A percentile compares a stretch with the other conserved stretches of the same genome.
Evolutionary conservation across 2,888 invertebrate species (phyloP).

Genomic region (Leptinotarsa juncta): DNA sequence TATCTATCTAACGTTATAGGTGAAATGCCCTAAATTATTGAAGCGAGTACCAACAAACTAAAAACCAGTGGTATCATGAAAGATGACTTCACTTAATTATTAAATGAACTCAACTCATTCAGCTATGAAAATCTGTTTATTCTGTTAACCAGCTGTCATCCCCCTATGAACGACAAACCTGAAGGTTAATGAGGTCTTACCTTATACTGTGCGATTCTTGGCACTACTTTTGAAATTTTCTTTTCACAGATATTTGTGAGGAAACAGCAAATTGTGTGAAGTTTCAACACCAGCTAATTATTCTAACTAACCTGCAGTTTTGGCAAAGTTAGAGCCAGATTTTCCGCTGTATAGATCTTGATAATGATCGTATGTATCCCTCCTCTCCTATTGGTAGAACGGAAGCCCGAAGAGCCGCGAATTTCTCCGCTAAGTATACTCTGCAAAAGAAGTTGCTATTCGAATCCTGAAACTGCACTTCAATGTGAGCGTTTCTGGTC

Average conservation of each 20-base stretch:
- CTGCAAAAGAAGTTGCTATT: slow-evolving; percentile 88
- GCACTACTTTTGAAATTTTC: too few species aligned
- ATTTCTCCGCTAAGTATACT: slow-evolving; percentile 92
- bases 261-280: neutral
- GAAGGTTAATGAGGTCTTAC: too few species aligned
- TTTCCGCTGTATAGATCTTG: slow-evolving; percentile 93
- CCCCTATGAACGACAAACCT: too few species aligned
- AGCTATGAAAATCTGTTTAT: too few species aligned
- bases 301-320: slow-evolving; percentile 79
- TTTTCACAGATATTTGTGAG: neutral
- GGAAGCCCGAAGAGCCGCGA: slow-evolving; percentile 78
- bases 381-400: slow-evolving; percentile 71
- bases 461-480: slow-evolving; percentile 73
- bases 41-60: too few species aligned
- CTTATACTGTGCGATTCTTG: too few species aligned
- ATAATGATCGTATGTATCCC: slow-evolving; percentile 86
- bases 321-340: slow-evolving; percentile 96
- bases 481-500: slow-evolving; percentile 65
- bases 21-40: too few species aligned
- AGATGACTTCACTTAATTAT: too few species aligned
- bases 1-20: too few species aligned
- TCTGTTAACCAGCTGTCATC: too few species aligned
- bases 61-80: too few species aligned
- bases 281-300: neutral
- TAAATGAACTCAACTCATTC: too few species aligned